A percentile compares a stretch with the other conserved stretches of the same genome.
Evolutionary conservation across 2,113 vertebrate genomes (phyloP).

Genomic region (Bos taurus): ARS-UCD2.0 NC_037329.1:81100001-81100500

Average conservation of each 20-base stretch:
- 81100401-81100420: background rate
- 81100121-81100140: fast-evolving
- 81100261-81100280: background rate
- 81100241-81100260: background rate
- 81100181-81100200: background rate
- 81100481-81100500: background rate
- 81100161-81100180: background rate
- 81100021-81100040: background rate
- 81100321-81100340: background rate
- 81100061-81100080: background rate
- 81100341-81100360: background rate
- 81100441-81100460: background rate
- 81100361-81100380: background rate
- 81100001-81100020: background rate
- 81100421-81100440: background rate
- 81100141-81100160: background rate
- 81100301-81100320: background rate
- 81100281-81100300: background rate
- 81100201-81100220: background rate
- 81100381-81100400: background rate
- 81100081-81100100: background rate
- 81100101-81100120: background rate
- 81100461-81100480: background rate
- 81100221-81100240: background rate
- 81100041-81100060: background rate